These are phyloP conservation scores for Sebastes hubbsi DNA, from an alignment of 2,797 vertebrate species.

Conservation along the genomic window DNA sequence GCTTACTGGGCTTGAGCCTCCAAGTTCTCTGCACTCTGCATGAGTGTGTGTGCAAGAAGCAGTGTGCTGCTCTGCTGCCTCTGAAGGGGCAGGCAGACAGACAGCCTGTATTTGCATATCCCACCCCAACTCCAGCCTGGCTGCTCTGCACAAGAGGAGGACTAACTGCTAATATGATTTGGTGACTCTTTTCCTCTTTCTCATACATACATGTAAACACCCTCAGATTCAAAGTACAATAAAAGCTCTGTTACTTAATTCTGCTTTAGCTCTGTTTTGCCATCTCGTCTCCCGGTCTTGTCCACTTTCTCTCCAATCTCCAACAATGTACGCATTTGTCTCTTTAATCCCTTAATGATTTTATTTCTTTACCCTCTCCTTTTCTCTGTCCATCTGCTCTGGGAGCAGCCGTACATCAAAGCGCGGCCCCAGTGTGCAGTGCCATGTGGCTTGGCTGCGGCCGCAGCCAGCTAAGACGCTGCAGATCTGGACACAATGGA, in stretches of 20 bases:
- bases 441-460: conserved; percentile 38
- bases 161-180: conserved; percentile 13
- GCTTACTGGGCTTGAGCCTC: conserved; percentile 62
- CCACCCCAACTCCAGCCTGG: conserved; percentile 72
- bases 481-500: conserved; percentile 63
- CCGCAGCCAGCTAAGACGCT: conserved; percentile 38
- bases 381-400: conserved; percentile 44
- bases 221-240: neutral
- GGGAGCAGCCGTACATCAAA: conserved; percentile 64
- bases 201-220: neutral
- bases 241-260: neutral
- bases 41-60: conserved; percentile 57
- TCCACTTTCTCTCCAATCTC: neutral
- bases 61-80: conserved; percentile 65
- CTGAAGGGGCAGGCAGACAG: conserved; percentile 78
- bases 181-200: neutral
- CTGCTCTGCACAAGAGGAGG: conserved; percentile 26
- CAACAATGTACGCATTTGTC: neutral
- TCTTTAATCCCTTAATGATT: conserved; percentile 24
- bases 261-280: neutral
- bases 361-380: conserved; percentile 27
- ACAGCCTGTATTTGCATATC: conserved; percentile 79
- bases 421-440: conserved; percentile 20
- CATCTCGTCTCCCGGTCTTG: neutral
- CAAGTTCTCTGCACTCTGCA: conserved; percentile 54